Conservation (phyloP, 2,113 vertebrate species). For the Pseudorasbora parva region DNA sequence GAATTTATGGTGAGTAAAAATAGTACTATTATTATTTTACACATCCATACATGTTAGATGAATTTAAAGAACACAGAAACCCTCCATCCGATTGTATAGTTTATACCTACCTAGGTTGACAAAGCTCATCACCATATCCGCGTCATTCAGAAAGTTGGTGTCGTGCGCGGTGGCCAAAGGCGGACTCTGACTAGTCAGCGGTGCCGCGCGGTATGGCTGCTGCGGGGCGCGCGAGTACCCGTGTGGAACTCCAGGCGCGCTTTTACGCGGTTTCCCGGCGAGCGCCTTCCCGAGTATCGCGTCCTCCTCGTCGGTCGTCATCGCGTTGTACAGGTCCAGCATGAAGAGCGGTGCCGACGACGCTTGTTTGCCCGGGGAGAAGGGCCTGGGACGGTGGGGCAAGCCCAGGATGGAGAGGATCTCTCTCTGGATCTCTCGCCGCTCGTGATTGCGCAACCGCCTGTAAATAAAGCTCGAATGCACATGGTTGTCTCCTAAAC, state of each 20-base stretch:
- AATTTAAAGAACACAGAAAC: neutral
- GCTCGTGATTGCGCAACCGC: constrained; percentile 95
- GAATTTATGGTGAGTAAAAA: too few species aligned
- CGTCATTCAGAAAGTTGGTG: constrained; percentile 96
- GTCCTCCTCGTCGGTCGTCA: constrained; percentile 92
- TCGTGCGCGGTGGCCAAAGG: constrained; percentile 89
- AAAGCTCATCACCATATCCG: constrained; percentile 99
- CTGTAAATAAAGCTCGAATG: constrained; percentile 99
- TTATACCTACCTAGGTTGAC: constrained; percentile 93
- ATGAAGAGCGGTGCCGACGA: constrained; percentile 98
- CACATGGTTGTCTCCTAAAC: constrained; percentile 93
- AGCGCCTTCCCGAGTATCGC: constrained; percentile 75
- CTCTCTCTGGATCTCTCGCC: constrained; percentile 97
- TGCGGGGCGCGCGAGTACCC: constrained; percentile 86
- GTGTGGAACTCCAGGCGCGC: constrained; percentile 82
- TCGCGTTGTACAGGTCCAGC: constrained; percentile 98
- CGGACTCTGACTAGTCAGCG: constrained; percentile 83
- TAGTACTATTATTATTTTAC: neutral
- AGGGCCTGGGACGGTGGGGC: constrained; percentile 95
- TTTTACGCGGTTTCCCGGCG: constrained; percentile 80
- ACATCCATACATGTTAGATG: neutral
- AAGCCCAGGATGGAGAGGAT: constrained; percentile 98
- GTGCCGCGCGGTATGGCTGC: constrained; percentile 80
- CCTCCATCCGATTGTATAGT: neutral
- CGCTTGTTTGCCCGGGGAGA: constrained; percentile 94